Conservation (phyloP, 2,888 invertebrate species). For the Latrodectus hesperus region DNA sequence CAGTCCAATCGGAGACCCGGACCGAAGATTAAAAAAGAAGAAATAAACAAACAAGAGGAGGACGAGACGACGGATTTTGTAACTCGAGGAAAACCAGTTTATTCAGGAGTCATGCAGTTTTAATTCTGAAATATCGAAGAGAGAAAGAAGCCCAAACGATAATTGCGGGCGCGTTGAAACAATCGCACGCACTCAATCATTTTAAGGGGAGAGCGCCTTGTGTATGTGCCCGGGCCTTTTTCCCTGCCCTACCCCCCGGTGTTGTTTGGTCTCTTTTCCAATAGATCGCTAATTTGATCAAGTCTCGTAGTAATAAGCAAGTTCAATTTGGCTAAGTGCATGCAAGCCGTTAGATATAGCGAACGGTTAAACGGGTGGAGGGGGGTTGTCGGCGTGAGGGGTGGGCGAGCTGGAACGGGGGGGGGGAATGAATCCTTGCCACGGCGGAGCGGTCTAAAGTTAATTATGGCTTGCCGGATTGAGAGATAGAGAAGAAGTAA, state of each 20-base stretch:
- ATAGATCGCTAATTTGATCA: slow-evolving; percentile 70
- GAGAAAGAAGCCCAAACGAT: slow-evolving; percentile 36
- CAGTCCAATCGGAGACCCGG: slow-evolving; percentile 43
- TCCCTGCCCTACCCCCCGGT: slow-evolving; percentile 10
- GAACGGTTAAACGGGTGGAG: slow-evolving; percentile 7
- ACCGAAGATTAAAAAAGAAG: slow-evolving; percentile 45
- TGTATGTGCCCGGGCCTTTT: slow-evolving; percentile 21
- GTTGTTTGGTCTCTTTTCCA: slow-evolving; percentile 61
- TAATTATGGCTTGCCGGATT: slow-evolving; percentile 45
- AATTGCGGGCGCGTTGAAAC: slow-evolving; percentile 68
- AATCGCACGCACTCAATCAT: slow-evolving; percentile 68
- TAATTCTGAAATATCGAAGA: slow-evolving; percentile 63
- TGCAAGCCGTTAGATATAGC: slow-evolving; percentile 38
- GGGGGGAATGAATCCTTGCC: slow-evolving; percentile 14
- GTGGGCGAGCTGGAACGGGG: slow-evolving; percentile 11
- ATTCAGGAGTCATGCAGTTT: slow-evolving; percentile 54
- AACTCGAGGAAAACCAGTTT: slow-evolving; percentile 19
- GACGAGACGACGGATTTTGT: slow-evolving; percentile 13
- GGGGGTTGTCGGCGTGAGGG: slow-evolving; percentile 9
- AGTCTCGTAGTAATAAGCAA: slow-evolving; percentile 64
- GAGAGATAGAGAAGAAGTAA: background rate
- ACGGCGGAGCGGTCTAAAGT: slow-evolving; percentile 54
- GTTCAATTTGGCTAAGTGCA: slow-evolving; percentile 70
- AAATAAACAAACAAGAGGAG: background rate
- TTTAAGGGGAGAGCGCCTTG: slow-evolving; percentile 22